Evolutionary conservation across 2,113 vertebrate genomes (phyloP).

Genomic region (Vimba vimba): DNA sequence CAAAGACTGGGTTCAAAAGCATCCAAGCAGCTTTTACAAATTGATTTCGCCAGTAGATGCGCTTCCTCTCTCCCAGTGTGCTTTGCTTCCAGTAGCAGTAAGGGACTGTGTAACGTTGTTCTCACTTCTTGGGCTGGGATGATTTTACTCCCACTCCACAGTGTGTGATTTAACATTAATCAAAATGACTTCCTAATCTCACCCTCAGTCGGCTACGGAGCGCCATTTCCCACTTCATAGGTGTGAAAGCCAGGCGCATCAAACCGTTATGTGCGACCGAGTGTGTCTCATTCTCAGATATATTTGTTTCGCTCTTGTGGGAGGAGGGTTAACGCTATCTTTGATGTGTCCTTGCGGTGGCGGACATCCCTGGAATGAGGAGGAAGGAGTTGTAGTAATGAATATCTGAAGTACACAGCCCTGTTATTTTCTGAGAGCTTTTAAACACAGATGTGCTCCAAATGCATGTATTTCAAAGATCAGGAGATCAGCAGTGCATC

Average conservation of each 20-base stretch:
- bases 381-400: constrained; percentile 4
- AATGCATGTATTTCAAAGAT: background rate
- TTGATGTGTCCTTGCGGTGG: background rate
- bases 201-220: constrained; percentile 19
- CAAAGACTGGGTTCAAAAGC: constrained; percentile 31
- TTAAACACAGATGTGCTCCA: background rate
- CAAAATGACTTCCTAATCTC: constrained; percentile 38
- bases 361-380: constrained; percentile 7
- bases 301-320: constrained; percentile 35
- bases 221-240: constrained; percentile 25
- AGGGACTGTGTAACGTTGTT: background rate
- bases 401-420: background rate
- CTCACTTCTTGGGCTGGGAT: background rate
- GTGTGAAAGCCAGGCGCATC: constrained; percentile 17
- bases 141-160: constrained; percentile 10
- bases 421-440: background rate
- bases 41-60: constrained; percentile 26
- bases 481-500: background rate
- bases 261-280: background rate
- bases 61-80: constrained; percentile 17
- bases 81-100: background rate
- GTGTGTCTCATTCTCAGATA: constrained; percentile 23
- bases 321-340: constrained; percentile 34
- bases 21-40: background rate
- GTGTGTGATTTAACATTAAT: constrained; percentile 45